Conservation (phyloP, 2,113 vertebrate species). For the Gavia stellata region DNA sequence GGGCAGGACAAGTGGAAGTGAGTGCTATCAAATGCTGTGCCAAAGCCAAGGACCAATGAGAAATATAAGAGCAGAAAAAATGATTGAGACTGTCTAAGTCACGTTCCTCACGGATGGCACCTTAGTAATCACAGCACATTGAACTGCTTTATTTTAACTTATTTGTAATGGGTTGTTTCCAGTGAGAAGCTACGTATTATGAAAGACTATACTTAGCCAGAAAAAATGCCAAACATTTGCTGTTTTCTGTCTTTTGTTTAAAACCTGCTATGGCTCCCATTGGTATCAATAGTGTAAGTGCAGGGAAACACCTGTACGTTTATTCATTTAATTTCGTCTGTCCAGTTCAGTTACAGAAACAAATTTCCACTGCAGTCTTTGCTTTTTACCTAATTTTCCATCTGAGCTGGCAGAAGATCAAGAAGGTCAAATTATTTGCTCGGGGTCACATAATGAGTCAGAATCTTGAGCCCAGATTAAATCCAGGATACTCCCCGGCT, state of each 20-base stretch:
- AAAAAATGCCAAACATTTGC: not conserved
- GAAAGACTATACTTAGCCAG: not conserved
- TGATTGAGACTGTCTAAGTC: not conserved
- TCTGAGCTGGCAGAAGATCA: constrained; percentile 53
- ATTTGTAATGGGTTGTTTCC: not conserved
- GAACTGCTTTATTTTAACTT: not conserved
- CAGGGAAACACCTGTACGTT: constrained; percentile 44
- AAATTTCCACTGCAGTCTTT: constrained; percentile 21
- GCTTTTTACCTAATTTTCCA: constrained; percentile 47
- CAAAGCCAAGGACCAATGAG: not conserved
- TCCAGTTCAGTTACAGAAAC: not conserved
- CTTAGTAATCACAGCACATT: not conserved
- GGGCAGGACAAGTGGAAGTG: not conserved
- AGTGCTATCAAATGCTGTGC: not conserved
- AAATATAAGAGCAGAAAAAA: not conserved
- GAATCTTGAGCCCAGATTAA: constrained; percentile 21
- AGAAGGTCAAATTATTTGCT: constrained; percentile 48
- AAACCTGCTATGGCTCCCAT: not conserved
- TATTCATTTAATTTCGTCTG: not conserved
- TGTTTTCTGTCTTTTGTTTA: constrained; percentile 22
- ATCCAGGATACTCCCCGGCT: not conserved
- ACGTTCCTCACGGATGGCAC: not conserved
- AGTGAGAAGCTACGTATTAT: not conserved
- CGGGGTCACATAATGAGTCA: constrained; percentile 49
- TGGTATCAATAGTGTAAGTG: not conserved